A percentile compares a stretch with the other conserved stretches of the same genome.
Conservation (phyloP, 2,888 invertebrate species). For the Tetragnatha montana region DNA sequence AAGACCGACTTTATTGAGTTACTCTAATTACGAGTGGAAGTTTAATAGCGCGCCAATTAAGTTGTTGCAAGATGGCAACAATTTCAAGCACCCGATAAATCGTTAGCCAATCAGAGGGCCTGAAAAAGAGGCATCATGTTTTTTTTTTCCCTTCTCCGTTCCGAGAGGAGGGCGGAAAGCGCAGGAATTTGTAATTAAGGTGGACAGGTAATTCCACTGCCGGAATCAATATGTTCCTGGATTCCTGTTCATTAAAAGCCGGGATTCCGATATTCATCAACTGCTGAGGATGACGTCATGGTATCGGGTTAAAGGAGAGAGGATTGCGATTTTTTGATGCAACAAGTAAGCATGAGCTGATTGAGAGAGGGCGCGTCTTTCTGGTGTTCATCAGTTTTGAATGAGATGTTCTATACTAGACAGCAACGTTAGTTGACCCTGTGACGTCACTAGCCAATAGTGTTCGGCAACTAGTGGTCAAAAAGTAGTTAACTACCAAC, state of each 20-base stretch:
- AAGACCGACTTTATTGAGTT: constrained; percentile 26
- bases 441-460: too few species aligned
- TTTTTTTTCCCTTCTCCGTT: constrained; percentile 13
- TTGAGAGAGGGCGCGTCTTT: background rate
- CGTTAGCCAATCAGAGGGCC: constrained; percentile 8
- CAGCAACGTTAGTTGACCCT: too few species aligned
- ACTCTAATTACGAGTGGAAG: constrained; percentile 22
- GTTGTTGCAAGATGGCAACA: background rate
- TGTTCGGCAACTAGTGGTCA: too few species aligned
- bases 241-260: constrained; percentile 5
- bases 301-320: background rate
- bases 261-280: constrained; percentile 28
- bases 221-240: background rate
- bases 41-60: constrained; percentile 38
- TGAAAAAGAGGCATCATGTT: constrained; percentile 2
- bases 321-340: background rate
- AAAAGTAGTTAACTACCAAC: too few species aligned
- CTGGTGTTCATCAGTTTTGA: background rate
- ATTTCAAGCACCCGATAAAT: constrained; percentile 22
- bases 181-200: constrained; percentile 34
- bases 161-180: background rate
- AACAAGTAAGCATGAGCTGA: too few species aligned
- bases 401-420: too few species aligned
- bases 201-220: constrained; percentile 2
- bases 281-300: background rate